Percentiles rank a stretch among this genome's conserved stretches.
phyloP scores from a whole-genome alignment of 2,113 vertebrate genomes.

The Nesoenas mayeri region DNA sequence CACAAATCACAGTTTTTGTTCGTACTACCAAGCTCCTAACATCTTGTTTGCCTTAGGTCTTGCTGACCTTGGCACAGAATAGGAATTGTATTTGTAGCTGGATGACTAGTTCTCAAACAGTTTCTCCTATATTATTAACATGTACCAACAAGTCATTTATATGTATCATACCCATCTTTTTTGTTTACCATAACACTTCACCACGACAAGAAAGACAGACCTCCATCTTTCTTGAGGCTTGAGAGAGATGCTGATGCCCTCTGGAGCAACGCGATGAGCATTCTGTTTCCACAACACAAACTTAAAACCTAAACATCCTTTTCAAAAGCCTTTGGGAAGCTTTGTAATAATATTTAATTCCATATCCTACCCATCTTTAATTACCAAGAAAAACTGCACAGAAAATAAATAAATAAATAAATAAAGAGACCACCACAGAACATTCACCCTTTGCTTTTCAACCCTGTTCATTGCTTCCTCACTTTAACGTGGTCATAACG shows the following conservation, averaged over 20 bases:
- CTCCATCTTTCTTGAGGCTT: background rate
- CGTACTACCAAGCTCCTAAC: background rate
- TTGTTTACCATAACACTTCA: background rate
- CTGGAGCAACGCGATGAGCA: background rate
- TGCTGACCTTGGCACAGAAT: background rate
- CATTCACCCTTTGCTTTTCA: background rate
- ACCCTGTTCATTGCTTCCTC: background rate
- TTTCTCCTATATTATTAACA: background rate
- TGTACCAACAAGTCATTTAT: background rate
- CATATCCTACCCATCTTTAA: background rate
- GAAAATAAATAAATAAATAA: background rate
- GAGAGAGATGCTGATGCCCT: background rate
- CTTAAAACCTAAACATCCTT: background rate
- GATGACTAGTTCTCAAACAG: background rate
- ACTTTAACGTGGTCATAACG: background rate
- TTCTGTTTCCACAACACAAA: background rate
- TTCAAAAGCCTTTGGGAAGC: background rate
- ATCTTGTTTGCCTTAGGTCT: background rate
- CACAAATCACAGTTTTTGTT: background rate
- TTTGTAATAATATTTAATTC: background rate
- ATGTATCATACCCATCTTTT: rapidly evolving
- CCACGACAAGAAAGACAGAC: background rate
- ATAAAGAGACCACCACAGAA: background rate
- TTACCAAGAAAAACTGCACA: background rate
- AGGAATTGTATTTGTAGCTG: background rate